Percentiles rank a stretch among this genome's conserved stretches.
phyloP scores from a whole-genome alignment of 1,140 invertebrate species.

The Caerostris darwini region DNA sequence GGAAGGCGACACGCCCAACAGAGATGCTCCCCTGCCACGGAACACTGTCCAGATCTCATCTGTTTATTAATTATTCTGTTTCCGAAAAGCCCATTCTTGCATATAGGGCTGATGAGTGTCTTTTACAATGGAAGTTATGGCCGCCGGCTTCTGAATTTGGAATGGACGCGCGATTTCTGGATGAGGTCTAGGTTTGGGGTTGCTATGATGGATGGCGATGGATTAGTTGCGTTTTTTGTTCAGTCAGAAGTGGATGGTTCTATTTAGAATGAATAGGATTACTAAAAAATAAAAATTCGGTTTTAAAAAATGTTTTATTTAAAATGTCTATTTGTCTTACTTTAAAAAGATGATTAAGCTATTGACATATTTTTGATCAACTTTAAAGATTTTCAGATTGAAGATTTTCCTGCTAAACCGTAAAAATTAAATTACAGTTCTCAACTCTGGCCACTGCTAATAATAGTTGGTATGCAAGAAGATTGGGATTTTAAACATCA shows the following conservation, averaged over 20 bases:
- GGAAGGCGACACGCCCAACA: constrained; percentile 28
- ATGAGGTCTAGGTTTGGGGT: background rate
- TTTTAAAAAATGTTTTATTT: too few relatives aligned
- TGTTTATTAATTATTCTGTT: constrained; percentile 55
- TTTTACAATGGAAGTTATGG: constrained; percentile 3
- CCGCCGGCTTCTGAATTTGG: background rate
- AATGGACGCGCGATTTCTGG: constrained; percentile 9
- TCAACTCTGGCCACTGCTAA: too few relatives aligned
- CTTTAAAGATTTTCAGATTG: too few relatives aligned
- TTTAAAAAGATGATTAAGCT: too few relatives aligned
- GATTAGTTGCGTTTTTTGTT: background rate
- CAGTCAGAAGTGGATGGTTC: background rate
- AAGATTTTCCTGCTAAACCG: too few relatives aligned
- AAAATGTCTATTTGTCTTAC: too few relatives aligned
- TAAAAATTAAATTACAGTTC: too few relatives aligned
- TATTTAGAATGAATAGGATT: too few relatives aligned
- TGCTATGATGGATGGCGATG: background rate
- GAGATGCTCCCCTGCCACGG: background rate
- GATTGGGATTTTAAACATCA: too few relatives aligned
- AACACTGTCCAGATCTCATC: constrained; percentile 15
- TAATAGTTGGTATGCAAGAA: too few relatives aligned
- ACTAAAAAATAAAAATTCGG: too few relatives aligned
- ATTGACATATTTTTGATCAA: too few relatives aligned
- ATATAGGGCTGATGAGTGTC: constrained; percentile 15
- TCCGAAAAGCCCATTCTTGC: background rate